Evolutionary conservation across 92 coral and sea anemone genomes (phyloP).

Genomic region (Palythoa grandis): DNA sequence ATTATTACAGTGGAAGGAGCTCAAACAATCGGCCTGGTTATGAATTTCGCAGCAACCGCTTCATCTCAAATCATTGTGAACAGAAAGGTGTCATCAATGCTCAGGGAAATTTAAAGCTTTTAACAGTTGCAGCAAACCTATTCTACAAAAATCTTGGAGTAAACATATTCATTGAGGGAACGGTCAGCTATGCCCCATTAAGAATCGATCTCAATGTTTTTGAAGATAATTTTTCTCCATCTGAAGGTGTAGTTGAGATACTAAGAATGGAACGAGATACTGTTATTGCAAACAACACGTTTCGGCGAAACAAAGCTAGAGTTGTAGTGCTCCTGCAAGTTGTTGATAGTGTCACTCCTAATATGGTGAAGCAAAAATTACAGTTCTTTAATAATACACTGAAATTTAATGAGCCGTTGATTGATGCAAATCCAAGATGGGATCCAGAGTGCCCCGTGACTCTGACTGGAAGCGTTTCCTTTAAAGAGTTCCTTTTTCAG

Average conservation of each 20-base stretch:
- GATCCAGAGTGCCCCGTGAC: conserved; percentile 13
- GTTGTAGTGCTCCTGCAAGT: conserved; percentile 38
- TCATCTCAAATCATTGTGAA: conserved; percentile 46
- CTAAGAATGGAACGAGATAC: conserved; percentile 33
- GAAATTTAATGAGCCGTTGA: conserved; percentile 10
- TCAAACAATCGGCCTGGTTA: conserved; percentile 21
- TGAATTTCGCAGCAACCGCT: conserved; percentile 27
- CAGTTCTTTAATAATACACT: conserved; percentile 54
- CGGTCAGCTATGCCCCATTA: neutral
- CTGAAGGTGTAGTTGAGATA: conserved; percentile 49
- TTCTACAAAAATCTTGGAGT: conserved; percentile 49
- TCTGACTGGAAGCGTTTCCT: conserved; percentile 46
- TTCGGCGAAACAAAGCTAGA: conserved; percentile 44
- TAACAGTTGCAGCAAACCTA: conserved; percentile 28
- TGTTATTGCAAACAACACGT: conserved; percentile 45
- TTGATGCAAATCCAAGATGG: neutral
- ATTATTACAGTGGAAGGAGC: neutral
- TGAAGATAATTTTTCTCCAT: conserved; percentile 32
- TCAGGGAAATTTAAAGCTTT: neutral
- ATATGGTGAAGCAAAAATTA: neutral
- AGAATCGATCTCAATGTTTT: conserved; percentile 48
- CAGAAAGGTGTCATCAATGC: conserved; percentile 39
- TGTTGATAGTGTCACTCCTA: conserved; percentile 2
- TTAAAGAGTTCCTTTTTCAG: conserved; percentile 22
- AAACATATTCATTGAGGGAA: conserved; percentile 36